phyloP scores from a whole-genome alignment of 2,888 invertebrate genomes.

The Myathropa florea region DNA sequence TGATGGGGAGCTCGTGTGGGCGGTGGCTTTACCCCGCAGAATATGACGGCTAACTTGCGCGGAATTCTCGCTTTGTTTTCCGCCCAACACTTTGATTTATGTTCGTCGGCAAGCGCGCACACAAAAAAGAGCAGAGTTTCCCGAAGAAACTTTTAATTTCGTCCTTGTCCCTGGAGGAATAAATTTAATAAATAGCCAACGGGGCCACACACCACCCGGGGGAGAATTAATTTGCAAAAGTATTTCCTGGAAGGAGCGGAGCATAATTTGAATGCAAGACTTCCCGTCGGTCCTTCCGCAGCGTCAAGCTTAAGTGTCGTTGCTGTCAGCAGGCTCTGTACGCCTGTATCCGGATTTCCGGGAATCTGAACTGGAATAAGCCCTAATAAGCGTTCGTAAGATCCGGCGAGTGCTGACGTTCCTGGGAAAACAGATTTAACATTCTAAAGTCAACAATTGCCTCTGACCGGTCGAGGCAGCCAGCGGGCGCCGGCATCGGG shows the following conservation, averaged over 20 bases:
- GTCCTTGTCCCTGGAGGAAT: background rate
- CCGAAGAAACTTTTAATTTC: conserved; percentile 48
- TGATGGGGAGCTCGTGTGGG: background rate
- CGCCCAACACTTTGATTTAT: conserved; percentile 24
- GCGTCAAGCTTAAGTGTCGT: background rate
- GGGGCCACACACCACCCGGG: background rate
- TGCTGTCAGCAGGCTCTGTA: background rate
- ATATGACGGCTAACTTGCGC: conserved; percentile 17
- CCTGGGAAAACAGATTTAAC: conserved; percentile 3
- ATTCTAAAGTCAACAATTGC: conserved; percentile 20
- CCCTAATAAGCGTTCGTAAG: conserved; percentile 12
- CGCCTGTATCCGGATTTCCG: conserved; percentile 15
- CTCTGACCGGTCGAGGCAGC: background rate
- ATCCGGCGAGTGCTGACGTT: background rate
- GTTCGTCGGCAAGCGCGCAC: background rate
- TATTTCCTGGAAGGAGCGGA: background rate
- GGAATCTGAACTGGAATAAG: conserved; percentile 8
- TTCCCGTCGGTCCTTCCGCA: background rate
- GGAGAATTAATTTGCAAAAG: conserved; percentile 24
- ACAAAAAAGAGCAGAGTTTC: background rate
- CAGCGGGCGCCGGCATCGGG: no score
- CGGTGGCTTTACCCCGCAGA: background rate
- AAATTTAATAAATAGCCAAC: conserved; percentile 15
- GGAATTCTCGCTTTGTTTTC: background rate
- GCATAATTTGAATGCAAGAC: conserved; percentile 35